Conservation (phyloP, 2,888 invertebrate species). For the Meiosimyza platycephala region DNA sequence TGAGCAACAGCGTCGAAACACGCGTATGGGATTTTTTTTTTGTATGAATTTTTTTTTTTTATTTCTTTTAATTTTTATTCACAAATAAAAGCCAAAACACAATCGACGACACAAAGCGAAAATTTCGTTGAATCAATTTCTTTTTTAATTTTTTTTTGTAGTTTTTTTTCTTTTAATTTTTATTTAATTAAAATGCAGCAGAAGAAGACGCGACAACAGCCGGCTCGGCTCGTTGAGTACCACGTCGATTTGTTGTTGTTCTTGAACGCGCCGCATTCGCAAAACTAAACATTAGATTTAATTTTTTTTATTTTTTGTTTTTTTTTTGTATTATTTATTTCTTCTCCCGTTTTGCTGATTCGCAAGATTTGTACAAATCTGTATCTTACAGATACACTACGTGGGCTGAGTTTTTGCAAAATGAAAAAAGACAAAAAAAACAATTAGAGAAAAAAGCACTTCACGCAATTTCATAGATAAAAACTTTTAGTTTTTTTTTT, state of each 20-base stretch:
- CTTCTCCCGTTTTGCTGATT: neutral
- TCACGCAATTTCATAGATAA: no score
- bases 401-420: no score
- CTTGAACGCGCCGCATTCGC: constrained; percentile 12
- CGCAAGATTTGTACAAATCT: neutral
- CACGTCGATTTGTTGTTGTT: constrained; percentile 19
- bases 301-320: constrained; percentile 8
- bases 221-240: neutral
- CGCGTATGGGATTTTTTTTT: neutral
- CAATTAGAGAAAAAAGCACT: no score
- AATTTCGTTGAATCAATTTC: constrained; percentile 23
- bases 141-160: constrained; percentile 18
- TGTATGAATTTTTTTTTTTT: neutral
- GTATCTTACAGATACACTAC: no score
- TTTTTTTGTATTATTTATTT: neutral
- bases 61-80: neutral
- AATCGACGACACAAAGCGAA: neutral
- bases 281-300: constrained; percentile 35
- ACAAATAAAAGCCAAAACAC: neutral
- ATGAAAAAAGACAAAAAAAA: no score
- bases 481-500: no score
- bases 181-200: constrained; percentile 55
- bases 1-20: neutral
- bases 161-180: constrained; percentile 48
- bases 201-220: constrained; percentile 41